phyloP scores from a whole-genome alignment of 2,888 invertebrate species.

The Argyra leucocephala region DNA sequence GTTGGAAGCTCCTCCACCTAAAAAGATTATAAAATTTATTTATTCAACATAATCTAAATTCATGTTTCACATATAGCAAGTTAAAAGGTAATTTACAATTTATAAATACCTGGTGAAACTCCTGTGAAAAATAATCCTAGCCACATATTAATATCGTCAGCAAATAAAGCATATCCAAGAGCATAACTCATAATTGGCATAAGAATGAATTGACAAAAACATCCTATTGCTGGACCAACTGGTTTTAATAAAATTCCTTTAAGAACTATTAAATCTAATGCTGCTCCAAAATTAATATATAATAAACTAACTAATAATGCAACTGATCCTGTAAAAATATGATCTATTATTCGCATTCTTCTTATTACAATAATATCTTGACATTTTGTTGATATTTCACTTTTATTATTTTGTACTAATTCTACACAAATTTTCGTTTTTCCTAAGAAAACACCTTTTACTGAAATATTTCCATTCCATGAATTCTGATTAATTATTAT shows the following conservation, averaged over 20 bases:
- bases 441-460: constrained; percentile 36
- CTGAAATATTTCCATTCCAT: constrained; percentile 33
- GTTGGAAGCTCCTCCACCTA: constrained; percentile 93
- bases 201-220: constrained; percentile 66
- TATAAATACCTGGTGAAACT: constrained; percentile 56
- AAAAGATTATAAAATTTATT: constrained; percentile 87
- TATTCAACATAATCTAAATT: constrained; percentile 50
- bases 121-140: constrained; percentile 84
- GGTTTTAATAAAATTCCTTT: constrained; percentile 58
- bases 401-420: constrained; percentile 29
- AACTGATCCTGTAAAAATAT: constrained; percentile 64
- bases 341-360: constrained; percentile 49
- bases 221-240: constrained; percentile 67
- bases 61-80: no score
- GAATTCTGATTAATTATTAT: constrained; percentile 21
- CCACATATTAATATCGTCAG: constrained; percentile 58
- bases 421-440: constrained; percentile 33
- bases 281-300: constrained; percentile 86
- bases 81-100: no score
- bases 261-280: constrained; percentile 65
- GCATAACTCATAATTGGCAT: constrained; percentile 80
- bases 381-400: constrained; percentile 28
- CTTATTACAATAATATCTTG: constrained; percentile 30
- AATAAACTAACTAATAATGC: constrained; percentile 66
- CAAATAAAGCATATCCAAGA: constrained; percentile 62